A percentile compares a stretch with the other conserved stretches of the same genome.
Evolutionary conservation across 2,797 vertebrate genomes (phyloP).

Genomic region (Anguilla anguilla): DNA sequence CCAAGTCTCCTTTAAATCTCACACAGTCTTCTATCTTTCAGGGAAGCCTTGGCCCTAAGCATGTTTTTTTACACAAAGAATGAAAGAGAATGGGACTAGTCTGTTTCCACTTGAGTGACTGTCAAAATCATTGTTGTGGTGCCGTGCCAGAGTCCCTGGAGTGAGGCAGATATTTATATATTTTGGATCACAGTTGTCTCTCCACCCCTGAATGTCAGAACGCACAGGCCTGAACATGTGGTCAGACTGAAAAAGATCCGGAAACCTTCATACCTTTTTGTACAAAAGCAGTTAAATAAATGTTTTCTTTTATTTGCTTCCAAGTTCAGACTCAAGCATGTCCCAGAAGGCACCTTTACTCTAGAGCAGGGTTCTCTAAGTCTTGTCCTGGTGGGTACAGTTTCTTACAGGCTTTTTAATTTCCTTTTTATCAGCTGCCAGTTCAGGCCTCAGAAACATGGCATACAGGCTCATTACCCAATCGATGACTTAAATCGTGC

Average conservation of each 20-base stretch:
- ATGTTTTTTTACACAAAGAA: constrained; percentile 3
- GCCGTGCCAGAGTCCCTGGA: constrained; percentile 6
- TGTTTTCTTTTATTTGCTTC: constrained; percentile 8
- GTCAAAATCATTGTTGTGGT: constrained; percentile 8
- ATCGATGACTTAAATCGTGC: too few species aligned
- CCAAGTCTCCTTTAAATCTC: not conserved
- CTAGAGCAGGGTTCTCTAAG: too few species aligned
- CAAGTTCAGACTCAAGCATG: not conserved
- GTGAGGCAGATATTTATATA: constrained; percentile 3
- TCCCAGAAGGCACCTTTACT: too few species aligned
- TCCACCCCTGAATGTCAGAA: not conserved
- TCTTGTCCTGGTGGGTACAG: too few species aligned
- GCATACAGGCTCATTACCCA: too few species aligned
- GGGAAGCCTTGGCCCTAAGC: not conserved
- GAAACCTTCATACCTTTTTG: not conserved
- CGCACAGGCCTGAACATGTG: not conserved
- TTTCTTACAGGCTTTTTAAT: too few species aligned
- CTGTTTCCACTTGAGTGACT: not conserved
- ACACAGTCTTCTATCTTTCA: not conserved
- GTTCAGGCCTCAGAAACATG: too few species aligned
- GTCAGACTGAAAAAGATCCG: not conserved
- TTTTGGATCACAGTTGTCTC: not conserved
- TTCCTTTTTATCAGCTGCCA: too few species aligned
- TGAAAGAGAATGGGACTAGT: not conserved
- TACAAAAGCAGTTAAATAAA: not conserved